Percentiles rank a stretch among this genome's conserved stretches.
Evolutionary conservation across 2,797 vertebrate genomes (phyloP).

Genomic region (Fringilla coelebs): DNA sequence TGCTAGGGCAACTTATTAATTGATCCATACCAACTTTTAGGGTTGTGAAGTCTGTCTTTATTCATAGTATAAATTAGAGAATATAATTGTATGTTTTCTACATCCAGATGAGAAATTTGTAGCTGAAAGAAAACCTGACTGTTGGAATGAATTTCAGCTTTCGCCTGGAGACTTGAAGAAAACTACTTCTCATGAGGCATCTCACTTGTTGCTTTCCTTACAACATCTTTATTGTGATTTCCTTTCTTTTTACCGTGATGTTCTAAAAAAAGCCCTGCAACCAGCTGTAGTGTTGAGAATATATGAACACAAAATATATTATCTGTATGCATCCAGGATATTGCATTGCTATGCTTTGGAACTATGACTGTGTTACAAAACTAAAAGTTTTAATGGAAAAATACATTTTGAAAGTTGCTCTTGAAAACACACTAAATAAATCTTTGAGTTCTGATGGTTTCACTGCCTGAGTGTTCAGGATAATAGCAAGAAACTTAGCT

Average conservation of each 20-base stretch:
- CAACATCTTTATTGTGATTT: background rate
- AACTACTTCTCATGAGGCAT: background rate
- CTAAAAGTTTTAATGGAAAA: conserved; percentile 62
- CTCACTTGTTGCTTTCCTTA: background rate
- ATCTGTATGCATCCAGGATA: conserved; percentile 43
- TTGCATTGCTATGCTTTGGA: conserved; percentile 59
- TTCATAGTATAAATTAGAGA: background rate
- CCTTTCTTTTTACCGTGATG: background rate
- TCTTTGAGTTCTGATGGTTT: conserved; percentile 46
- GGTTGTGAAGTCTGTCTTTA: background rate
- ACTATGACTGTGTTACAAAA: conserved; percentile 53
- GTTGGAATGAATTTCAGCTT: background rate
- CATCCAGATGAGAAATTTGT: background rate
- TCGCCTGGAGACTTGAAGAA: background rate
- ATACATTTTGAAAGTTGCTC: conserved; percentile 61
- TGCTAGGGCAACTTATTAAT: background rate
- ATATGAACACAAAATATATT: conserved; percentile 56
- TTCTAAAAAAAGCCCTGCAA: background rate
- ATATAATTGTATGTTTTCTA: background rate
- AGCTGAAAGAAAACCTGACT: background rate
- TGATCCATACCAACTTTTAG: background rate
- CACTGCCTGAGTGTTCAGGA: conserved; percentile 13
- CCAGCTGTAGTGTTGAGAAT: conserved; percentile 15
- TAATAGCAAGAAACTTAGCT: background rate
- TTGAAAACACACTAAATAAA: conserved; percentile 59